Base-by-base conservation (phyloP, 2,113 vertebrate species). In the Calypte anna region DNA sequence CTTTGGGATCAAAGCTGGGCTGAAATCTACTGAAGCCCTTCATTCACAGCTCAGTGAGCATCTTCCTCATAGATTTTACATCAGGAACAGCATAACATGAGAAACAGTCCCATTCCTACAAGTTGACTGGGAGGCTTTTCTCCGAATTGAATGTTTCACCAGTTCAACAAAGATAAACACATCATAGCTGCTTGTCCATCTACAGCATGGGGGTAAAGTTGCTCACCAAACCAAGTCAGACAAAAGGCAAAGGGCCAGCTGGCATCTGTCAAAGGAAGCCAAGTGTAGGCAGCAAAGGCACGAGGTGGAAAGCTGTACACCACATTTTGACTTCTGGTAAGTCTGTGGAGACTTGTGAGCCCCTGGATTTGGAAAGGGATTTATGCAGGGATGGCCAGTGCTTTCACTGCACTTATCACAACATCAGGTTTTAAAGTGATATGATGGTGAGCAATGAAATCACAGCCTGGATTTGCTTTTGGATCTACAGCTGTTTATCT, bases 21-120 rank as follows among this genome's bases (percentile, higher is more conserved):
- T 20, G 62, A 97, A 91, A 86, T 93, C 82, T 90, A 95, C 48
- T 72, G 69, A 33, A 95, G 54, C 23, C 54, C 76, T 58, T 96
- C 78, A 92, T 92, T 92, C 55, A 62, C 66, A 68, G 80, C 33
- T 88, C 7, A 1, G 43, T 73, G 59, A 68, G 70, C 75, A 93
- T 86, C 78, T 85, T 44, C 33, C 58, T n/a, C 3, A 0, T 4
- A n/a, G 62, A 36, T 85, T 94, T 86, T 70, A 72, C 28, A 59
- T 74, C 53, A 88, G 6, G 13, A 86, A 74, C 46, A 38, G 24
- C 48, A 93, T 31, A 67, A 48, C 38, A 24, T 6, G 24, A 90
- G 62, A 72, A 96, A 68, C 0, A 1, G 4, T 27, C 14, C 33
- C 6, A 1, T 48, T 82, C 31, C 78, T 78, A 88, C 27, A 68